Evolutionary conservation across 2,888 invertebrate species (phyloP), one percentile per base, ranked within the genome.

Genomic region (Pollenia amentaria): DNA sequence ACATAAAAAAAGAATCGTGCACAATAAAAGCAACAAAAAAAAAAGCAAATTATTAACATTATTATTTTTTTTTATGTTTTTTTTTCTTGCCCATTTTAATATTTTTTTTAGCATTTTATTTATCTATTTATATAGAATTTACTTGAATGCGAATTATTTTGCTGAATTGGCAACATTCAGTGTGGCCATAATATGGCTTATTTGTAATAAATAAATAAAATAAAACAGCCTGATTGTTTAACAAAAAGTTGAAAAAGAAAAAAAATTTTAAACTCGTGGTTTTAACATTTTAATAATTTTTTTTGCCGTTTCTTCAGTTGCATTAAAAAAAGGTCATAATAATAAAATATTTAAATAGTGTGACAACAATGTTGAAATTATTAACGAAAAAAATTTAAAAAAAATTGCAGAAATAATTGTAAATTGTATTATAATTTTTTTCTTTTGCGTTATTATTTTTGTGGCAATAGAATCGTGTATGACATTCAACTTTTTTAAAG

Each of bases 291-390:
- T 29, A 29, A 29, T 29, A 65, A 40, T 51, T 40, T 62, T 53
- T 64, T 62, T 62, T 48, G 55, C 16, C 2, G 40, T 60, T 65
- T 48, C 46, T 55, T 67, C 21, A 67, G 53, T 18, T 60, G 57
- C 29, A 53, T 44, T 64, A 51, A 57, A 62, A 67, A 73, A 73
- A 76, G 75, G 75, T 75, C 75, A 75, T 16, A 67, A 82, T 44
- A 82, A 82, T 82, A 69, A 82, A 82, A 73, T 73, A 73, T 72
- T 77, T 65, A 65, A 78, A 78, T 78, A 78, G 65, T 78, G 72
- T 78, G 78, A 84, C 72, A 84, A 84, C 51, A 73, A 57, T 72
- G 57, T 60, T 60, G 44, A 64, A 60, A 78, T 51, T 84, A 60
- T 60, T 82, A 57, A 64, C 21, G 73, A 64, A 72, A 72, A 65